phyloP scores from a whole-genome alignment of 2,113 vertebrate species.

The Eretmochelys imbricata region DNA sequence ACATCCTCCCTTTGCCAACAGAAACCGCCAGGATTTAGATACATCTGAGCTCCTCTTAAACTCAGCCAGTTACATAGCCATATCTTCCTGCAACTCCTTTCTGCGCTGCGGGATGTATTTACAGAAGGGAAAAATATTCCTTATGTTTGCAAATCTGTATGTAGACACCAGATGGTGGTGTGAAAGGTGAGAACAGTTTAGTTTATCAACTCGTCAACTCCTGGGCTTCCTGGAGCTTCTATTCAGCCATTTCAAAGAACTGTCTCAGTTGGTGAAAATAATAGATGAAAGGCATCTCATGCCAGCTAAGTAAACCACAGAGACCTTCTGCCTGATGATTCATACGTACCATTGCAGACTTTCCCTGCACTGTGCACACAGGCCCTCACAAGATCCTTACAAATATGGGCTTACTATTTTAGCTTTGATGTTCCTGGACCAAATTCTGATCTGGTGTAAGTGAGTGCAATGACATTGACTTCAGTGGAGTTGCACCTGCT shows the following conservation, averaged over 20 bases:
- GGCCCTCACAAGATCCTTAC: neutral
- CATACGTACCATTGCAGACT: neutral
- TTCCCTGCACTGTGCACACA: neutral
- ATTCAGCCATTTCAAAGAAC: neutral
- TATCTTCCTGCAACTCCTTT: neutral
- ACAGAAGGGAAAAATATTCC: neutral
- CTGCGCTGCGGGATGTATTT: neutral
- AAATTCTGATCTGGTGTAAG: neutral
- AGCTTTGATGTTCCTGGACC: neutral
- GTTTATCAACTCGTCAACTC: neutral
- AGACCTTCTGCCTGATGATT: neutral
- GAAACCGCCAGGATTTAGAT: accelerated
- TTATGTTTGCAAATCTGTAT: neutral
- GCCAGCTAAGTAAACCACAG: neutral
- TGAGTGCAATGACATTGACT: constrained; percentile 16
- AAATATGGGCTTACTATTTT: neutral
- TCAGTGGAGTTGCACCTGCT: neutral
- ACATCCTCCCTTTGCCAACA: neutral
- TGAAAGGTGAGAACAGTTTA: neutral
- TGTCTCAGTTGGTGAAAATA: neutral
- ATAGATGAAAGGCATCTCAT: neutral
- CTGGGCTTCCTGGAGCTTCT: accelerated
- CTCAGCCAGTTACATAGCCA: neutral
- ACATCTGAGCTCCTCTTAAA: neutral
- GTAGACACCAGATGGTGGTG: neutral